Conservation (phyloP, 2,888 invertebrate genomes). For the Netelia inedita region DNA sequence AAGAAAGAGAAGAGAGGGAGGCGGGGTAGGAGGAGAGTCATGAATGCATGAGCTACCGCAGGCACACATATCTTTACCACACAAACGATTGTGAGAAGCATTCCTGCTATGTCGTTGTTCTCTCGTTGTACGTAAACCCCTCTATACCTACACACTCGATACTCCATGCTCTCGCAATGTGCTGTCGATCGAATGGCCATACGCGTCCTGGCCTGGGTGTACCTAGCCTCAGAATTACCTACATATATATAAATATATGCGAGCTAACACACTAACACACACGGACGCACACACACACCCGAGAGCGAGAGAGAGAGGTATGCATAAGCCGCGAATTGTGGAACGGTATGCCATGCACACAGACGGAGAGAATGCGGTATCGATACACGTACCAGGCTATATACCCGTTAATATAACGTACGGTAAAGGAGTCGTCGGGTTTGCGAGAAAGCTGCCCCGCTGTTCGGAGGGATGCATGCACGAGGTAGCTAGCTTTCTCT, state of each 20-base stretch:
- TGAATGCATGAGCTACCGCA: conserved; percentile 18
- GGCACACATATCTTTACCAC: conserved; percentile 19
- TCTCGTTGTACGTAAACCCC: conserved; percentile 38
- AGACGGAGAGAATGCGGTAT: conserved; percentile 30
- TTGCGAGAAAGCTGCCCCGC: conserved; percentile 52
- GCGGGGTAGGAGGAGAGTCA: not conserved
- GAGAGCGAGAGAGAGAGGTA: conserved; percentile 8
- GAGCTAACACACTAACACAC: not conserved
- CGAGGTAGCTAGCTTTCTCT: conserved; percentile 3
- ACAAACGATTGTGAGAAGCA: conserved; percentile 55
- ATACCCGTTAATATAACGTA: conserved; percentile 45
- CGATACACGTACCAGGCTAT: conserved; percentile 37
- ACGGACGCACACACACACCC: not conserved
- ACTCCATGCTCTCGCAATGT: conserved; percentile 28
- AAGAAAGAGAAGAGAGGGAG: too few species aligned
- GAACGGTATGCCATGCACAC: conserved; percentile 38
- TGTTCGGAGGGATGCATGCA: conserved; percentile 53
- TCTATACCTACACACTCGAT: conserved; percentile 10
- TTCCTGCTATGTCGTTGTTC: conserved; percentile 58
- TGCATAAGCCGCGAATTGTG: conserved; percentile 54
- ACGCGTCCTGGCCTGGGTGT: not conserved
- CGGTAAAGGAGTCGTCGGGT: conserved; percentile 45
- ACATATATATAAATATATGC: not conserved
- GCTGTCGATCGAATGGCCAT: conserved; percentile 30
- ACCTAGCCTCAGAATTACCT: conserved; percentile 1